phyloP scores from a whole-genome alignment of 2,888 invertebrate genomes.

The Dolomedes plantarius region DNA sequence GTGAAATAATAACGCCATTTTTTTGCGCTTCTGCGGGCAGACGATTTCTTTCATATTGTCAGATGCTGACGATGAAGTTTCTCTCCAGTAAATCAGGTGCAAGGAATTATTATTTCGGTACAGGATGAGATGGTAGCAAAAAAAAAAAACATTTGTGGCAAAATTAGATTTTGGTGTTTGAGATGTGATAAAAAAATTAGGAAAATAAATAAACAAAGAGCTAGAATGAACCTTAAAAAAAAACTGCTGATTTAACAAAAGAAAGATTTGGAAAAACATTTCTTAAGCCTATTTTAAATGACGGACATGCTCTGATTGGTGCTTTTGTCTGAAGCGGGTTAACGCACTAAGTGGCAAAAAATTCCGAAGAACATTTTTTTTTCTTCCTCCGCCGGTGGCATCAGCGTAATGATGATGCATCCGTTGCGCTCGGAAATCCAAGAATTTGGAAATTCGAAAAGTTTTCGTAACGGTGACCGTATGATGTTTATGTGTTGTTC shows the following conservation, averaged over 20 bases:
- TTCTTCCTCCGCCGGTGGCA: neutral
- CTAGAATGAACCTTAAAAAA: neutral
- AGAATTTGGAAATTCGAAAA: neutral
- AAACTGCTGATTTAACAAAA: conserved; percentile 33
- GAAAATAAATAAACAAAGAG: neutral
- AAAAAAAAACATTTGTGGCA: neutral
- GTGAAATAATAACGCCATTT: conserved; percentile 49
- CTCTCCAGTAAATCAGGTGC: conserved; percentile 1
- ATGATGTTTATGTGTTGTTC: neutral
- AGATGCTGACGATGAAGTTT: conserved; percentile 27
- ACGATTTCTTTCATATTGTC: neutral
- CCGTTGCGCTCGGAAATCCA: neutral
- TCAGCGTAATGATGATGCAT: neutral
- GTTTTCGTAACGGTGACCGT: neutral
- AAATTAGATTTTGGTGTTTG: conserved; percentile 1
- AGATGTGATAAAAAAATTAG: neutral
- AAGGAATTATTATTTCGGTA: conserved; percentile 23
- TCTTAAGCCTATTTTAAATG: conserved; percentile 48
- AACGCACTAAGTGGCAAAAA: conserved; percentile 27
- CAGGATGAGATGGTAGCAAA: neutral
- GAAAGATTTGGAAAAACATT: conserved; percentile 39
- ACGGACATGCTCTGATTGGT: conserved; percentile 47
- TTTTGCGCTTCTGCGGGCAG: conserved; percentile 16
- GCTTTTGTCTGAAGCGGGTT: conserved; percentile 31
- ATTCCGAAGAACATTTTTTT: neutral